phyloP scores from a whole-genome alignment of 2,888 invertebrate species.

The Andrena bucephala region DNA sequence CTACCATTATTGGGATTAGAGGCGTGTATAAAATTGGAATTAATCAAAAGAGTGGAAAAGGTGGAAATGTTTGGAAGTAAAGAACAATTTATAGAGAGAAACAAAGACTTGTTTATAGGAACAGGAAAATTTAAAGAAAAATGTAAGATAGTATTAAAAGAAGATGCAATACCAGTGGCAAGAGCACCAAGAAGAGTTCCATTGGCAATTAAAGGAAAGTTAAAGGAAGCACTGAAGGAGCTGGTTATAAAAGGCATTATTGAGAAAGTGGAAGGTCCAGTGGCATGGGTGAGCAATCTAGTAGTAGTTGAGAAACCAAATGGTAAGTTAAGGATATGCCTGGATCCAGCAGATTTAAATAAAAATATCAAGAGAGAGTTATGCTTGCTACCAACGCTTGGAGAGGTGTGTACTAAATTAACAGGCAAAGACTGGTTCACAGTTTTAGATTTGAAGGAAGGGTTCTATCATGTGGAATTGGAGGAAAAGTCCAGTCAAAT shows the following conservation, averaged over 20 bases:
- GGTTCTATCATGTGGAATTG: not conserved
- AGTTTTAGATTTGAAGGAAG: not conserved
- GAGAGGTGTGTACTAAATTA: not conserved
- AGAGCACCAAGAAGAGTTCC: not conserved
- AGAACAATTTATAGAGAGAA: not conserved
- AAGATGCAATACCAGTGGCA: not conserved
- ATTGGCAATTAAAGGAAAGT: not conserved
- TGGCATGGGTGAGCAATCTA: not conserved
- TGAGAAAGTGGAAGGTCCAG: not conserved
- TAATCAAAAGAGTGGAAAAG: not conserved
- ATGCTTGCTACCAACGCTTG: not conserved
- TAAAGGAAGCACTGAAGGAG: not conserved
- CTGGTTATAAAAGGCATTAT: not conserved
- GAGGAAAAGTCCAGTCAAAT: not conserved
- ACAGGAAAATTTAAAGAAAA: conserved; percentile 9
- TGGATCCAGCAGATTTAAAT: not conserved
- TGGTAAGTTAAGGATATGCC: not conserved
- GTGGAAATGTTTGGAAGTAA: not conserved
- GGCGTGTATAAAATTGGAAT: not conserved
- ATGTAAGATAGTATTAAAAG: not conserved
- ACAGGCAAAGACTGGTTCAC: not conserved
- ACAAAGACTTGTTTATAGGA: not conserved
- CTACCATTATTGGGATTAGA: not conserved
- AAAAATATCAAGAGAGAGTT: not conserved
- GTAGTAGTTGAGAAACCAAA: not conserved